phyloP scores from a whole-genome alignment of 2,113 vertebrate species.

The Pontoporia blainvillei region DNA sequence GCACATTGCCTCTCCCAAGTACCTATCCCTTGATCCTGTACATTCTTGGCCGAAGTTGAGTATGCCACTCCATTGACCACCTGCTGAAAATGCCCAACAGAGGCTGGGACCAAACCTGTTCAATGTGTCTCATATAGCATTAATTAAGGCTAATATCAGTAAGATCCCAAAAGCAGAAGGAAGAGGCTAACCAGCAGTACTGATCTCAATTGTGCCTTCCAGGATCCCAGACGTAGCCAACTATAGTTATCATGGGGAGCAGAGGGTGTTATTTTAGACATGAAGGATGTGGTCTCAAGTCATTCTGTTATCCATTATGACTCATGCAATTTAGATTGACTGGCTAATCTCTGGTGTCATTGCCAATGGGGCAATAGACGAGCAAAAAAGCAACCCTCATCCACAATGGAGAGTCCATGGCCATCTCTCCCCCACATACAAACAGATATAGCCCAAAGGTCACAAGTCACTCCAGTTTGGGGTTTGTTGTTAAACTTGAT shows the following conservation, averaged over 20 bases:
- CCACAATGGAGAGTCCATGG: not conserved
- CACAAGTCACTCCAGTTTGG: not conserved
- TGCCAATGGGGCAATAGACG: not conserved
- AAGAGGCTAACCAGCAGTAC: not conserved
- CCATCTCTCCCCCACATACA: not conserved
- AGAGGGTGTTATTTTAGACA: not conserved
- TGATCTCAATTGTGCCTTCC: not conserved
- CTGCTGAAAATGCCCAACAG: not conserved
- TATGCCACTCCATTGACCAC: not conserved
- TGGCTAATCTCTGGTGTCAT: not conserved
- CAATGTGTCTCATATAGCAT: not conserved
- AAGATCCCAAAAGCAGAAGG: not conserved
- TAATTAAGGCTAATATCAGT: not conserved
- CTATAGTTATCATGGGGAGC: not conserved
- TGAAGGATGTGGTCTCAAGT: not conserved
- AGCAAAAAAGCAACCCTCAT: not conserved
- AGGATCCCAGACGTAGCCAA: not conserved
- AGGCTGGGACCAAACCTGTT: not conserved
- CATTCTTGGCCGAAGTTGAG: not conserved
- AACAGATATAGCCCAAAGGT: not conserved
- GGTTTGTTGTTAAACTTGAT: not conserved
- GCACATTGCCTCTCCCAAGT: not conserved
- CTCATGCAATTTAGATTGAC: not conserved
- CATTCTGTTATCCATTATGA: not conserved
- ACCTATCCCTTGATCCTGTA: not conserved